Conservation (phyloP, 2,888 invertebrate genomes). For the Tachystola acroxantha region DNA sequence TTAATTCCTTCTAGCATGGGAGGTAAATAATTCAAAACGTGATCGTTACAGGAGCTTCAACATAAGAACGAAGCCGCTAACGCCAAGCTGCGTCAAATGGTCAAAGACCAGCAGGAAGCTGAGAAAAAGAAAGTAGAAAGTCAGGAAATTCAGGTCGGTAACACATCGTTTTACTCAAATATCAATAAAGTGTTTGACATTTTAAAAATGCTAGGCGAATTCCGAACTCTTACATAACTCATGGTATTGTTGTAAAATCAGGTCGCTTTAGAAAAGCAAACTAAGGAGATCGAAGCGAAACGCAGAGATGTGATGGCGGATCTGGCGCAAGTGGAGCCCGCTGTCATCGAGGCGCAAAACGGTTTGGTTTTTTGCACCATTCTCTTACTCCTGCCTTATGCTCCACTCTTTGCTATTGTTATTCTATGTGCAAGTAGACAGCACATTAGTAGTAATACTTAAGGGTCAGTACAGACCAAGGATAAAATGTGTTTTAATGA, state of each 20-base stretch:
- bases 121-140: slow-evolving; percentile 99
- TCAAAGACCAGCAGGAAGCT: slow-evolving; percentile 99
- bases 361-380: slow-evolving; percentile 78
- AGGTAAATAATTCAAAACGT: too few relatives aligned
- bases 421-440: too few relatives aligned
- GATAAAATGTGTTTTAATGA: too few relatives aligned
- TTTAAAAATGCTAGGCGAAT: too few relatives aligned
- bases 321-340: slow-evolving; percentile 98
- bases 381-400: background rate
- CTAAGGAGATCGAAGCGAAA: slow-evolving; percentile 95
- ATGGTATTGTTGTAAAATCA: slow-evolving; percentile 25
- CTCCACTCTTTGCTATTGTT: background rate
- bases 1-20: too few relatives aligned
- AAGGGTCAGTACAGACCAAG: too few relatives aligned
- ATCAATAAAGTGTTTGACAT: too few relatives aligned
- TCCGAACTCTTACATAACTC: too few relatives aligned
- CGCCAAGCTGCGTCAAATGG: slow-evolving; percentile 99
- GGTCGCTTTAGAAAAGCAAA: slow-evolving; percentile 90
- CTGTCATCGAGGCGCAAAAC: slow-evolving; percentile 98
- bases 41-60: slow-evolving; percentile 87
- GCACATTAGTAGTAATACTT: too few relatives aligned
- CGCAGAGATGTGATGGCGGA: slow-evolving; percentile 97
- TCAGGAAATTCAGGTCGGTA: slow-evolving; percentile 91
- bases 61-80: slow-evolving; percentile 99
- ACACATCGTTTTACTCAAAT: too few relatives aligned